These are phyloP conservation scores for Rhamphomyia laevipes DNA, from an alignment of 2,888 invertebrate genomes.

Conservation along the genomic window DNA sequence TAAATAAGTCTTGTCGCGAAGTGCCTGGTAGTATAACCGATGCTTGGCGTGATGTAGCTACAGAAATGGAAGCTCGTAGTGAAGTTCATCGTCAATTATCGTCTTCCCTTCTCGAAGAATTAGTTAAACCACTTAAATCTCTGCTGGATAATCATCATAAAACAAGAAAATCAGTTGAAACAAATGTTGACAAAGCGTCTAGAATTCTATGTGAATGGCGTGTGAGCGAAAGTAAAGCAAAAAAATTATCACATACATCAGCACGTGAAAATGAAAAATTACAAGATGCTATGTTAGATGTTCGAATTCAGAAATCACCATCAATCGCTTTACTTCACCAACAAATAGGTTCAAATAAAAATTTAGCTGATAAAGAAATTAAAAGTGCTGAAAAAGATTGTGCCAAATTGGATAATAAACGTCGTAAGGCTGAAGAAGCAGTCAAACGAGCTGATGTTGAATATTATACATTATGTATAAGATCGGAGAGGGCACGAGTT, in stretches of 20 bases:
- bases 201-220: constrained; percentile 76
- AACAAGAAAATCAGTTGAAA: constrained; percentile 59
- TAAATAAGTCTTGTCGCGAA: constrained; percentile 71
- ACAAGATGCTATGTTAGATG: constrained; percentile 61
- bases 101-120: constrained; percentile 68
- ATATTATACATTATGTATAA: constrained; percentile 82
- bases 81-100: constrained; percentile 81
- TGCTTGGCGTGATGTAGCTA: constrained; percentile 82
- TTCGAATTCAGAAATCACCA: constrained; percentile 39
- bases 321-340: constrained; percentile 35
- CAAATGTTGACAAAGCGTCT: constrained; percentile 73
- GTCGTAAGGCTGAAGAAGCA: constrained; percentile 79
- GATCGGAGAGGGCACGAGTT: constrained; percentile 78
- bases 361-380: constrained; percentile 35
- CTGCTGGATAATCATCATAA: constrained; percentile 60
- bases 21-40: constrained; percentile 70
- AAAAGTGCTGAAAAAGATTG: constrained; percentile 50
- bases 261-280: constrained; percentile 86
- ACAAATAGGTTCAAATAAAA: constrained; percentile 23
- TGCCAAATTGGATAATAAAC: constrained; percentile 73
- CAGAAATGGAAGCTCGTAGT: constrained; percentile 86
- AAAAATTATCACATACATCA: constrained; percentile 76
- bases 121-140: constrained; percentile 74
- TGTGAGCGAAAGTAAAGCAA: constrained; percentile 74
- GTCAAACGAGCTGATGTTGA: constrained; percentile 87